Evolutionary conservation across 2,113 vertebrate genomes (phyloP), one percentile per base, ranked within the genome.

Genomic region (Heloderma charlesbogerti): DNA sequence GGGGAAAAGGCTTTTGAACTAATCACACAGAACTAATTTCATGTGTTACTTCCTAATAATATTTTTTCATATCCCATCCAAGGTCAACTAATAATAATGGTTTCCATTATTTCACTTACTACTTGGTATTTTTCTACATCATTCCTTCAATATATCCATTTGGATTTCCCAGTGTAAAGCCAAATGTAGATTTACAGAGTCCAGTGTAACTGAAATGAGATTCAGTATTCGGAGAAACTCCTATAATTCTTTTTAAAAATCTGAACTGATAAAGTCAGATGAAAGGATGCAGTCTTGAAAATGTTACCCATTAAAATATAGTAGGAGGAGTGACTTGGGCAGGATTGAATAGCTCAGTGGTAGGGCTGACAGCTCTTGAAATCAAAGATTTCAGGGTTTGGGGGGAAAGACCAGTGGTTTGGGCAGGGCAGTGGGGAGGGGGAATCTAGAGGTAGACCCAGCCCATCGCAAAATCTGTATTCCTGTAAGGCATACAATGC

Each of bases 1-100:
- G 16, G 60, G 29, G 29, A 16, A 34, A 51, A 16, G 9, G 7
- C 45, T 6, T 54, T 80, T 29, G 78, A 80, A 54, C 13, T 80
- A 80, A 27, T 80, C 78, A 80, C 45, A 80, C 29, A 48, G 27
- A 80, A 80, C 29, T 54, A 51, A 80, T 80, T 54, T 80, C 45
- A 80, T 45, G n/a, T 48, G 43, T 45, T 79, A 43, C 48, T 51
- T 80, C 45, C 77, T 45, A 54, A 51, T 51, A 31, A 63, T 51
- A 20, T 54, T 29, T 80, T 80, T 51, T 34, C 45, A 80, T 29
- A 80, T 80, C 29, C 78, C 13, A 31, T 20, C 45, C 78, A 80
- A 80, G 78, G 78, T 80, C 78, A 80, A 29, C 60, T 63, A 63
- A 80, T 45, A 80, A 34, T 80, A 80, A 80, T 80, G 78, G 45